Evolutionary conservation across 2,113 vertebrate genomes (phyloP).

Genomic region (Serranochromis macrocephalus): DNA sequence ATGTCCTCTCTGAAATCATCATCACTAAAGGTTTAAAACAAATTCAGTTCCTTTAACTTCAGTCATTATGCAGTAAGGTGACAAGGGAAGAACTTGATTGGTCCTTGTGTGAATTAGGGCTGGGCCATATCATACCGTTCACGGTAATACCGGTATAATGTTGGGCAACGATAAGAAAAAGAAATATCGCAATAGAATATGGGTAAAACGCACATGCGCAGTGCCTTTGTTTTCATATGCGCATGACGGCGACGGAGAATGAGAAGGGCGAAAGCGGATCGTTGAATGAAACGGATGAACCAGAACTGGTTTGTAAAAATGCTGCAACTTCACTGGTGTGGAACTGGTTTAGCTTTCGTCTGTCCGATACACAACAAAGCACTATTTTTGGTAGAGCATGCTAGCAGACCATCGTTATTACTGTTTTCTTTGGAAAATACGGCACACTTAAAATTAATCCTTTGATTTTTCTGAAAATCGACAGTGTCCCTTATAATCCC

Average conservation of each 20-base stretch:
- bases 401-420: background rate
- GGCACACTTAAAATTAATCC: no score
- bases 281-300: fast-evolving
- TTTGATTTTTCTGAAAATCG: no score
- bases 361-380: background rate
- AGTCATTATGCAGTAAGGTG: background rate
- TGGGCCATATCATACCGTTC: background rate
- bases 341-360: fast-evolving
- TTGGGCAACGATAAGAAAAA: background rate
- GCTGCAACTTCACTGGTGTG: background rate
- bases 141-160: background rate
- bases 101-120: background rate
- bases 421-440: fast-evolving
- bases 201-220: background rate
- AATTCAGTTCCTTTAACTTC: background rate
- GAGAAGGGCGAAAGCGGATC: background rate
- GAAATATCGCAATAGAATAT: background rate
- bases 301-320: background rate
- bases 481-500: no score
- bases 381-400: background rate
- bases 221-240: background rate
- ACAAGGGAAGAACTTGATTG: background rate
- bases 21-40: background rate
- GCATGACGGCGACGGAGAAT: fast-evolving
- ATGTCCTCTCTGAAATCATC: background rate